These are phyloP conservation scores for Grapholita molesta DNA, from an alignment of 1,140 invertebrate species.

Conservation along the genomic window DNA sequence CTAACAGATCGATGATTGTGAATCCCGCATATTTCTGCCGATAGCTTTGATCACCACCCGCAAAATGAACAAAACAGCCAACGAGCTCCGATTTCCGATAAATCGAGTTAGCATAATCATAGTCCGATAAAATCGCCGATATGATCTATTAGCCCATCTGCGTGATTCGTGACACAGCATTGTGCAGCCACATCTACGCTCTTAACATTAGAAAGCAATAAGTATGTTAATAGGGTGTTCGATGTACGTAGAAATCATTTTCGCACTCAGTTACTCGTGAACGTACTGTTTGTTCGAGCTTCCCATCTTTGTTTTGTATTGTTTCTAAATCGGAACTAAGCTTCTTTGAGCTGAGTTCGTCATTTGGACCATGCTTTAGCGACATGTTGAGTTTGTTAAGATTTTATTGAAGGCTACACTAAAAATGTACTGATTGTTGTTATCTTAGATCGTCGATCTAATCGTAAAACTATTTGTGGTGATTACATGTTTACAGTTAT, in stretches of 20 bases:
- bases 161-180: conserved; percentile 10
- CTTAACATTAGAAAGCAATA: conserved; percentile 20
- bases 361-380: no score
- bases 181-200: conserved; percentile 2
- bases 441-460: no score
- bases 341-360: not conserved
- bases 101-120: conserved; percentile 12
- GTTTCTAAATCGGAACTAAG: not conserved
- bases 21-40: not conserved
- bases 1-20: not conserved
- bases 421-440: no score
- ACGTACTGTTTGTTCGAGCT: conserved; percentile 40
- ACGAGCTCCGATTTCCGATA: not conserved
- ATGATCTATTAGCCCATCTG: conserved; percentile 9
- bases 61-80: conserved; percentile 1
- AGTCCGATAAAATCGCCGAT: conserved; percentile 7
- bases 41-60: not conserved
- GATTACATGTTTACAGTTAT: no score
- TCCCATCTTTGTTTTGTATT: not conserved
- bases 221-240: conserved; percentile 55
- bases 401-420: no score
- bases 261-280: conserved; percentile 54
- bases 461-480: no score
- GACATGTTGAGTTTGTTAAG: no score
- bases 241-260: conserved; percentile 57